Evolutionary conservation across 2,797 vertebrate genomes (phyloP).

Genomic region (Neopelma chrysocephalum): DNA sequence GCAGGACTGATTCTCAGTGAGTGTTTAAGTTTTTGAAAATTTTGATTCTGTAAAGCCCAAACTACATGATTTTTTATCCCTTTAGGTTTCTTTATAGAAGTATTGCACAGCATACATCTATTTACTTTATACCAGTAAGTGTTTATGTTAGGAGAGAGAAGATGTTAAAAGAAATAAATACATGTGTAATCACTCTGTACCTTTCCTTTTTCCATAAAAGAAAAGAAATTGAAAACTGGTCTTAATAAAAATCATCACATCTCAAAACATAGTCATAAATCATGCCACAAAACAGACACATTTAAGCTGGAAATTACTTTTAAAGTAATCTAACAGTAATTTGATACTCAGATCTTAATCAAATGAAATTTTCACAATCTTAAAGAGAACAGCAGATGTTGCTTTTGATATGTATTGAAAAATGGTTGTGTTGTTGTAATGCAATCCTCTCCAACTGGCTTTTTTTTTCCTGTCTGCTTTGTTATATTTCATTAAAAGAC

Average conservation of each 20-base stretch:
- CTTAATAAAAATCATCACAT: conserved; percentile 32
- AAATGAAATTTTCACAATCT: conserved; percentile 31
- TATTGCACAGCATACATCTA: background rate
- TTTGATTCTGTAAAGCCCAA: background rate
- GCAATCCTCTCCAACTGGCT: background rate
- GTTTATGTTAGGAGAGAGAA: background rate
- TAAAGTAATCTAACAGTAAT: conserved; percentile 59
- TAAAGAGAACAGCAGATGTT: conserved; percentile 49
- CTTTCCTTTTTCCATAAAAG: background rate
- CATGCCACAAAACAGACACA: background rate
- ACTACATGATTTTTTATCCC: background rate
- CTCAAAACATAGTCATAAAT: conserved; percentile 34
- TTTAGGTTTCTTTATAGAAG: background rate
- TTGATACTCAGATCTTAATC: conserved; percentile 50
- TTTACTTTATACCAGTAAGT: background rate
- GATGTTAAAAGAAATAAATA: background rate
- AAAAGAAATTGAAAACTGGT: background rate
- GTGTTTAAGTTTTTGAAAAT: background rate
- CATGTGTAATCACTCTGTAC: background rate
- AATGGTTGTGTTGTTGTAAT: conserved; percentile 26
- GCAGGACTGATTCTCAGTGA: background rate
- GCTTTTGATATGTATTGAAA: conserved; percentile 57
- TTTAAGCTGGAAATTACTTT: conserved; percentile 58
- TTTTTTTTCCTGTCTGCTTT: background rate
- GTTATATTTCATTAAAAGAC: conserved; percentile 15